Evolutionary conservation across 2,113 vertebrate species (phyloP).

Genomic region (Rhea pennata): DNA sequence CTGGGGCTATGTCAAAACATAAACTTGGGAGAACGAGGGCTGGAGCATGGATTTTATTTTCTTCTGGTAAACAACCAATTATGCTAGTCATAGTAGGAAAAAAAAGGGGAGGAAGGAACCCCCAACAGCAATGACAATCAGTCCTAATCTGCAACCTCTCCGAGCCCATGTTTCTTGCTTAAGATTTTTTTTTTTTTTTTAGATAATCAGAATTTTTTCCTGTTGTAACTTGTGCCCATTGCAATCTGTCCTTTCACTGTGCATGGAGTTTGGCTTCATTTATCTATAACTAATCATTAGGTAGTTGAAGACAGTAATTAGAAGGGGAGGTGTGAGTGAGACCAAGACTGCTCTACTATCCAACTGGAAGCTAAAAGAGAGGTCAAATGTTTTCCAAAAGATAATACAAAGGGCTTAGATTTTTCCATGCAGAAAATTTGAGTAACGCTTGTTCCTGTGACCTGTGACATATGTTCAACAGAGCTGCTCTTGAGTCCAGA

Average conservation of each 20-base stretch:
- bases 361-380: not conserved
- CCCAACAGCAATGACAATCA: too few relatives aligned
- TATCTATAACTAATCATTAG: not conserved
- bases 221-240: not conserved
- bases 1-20: not conserved
- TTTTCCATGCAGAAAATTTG: not conserved
- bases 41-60: not conserved
- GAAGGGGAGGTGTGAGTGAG: not conserved
- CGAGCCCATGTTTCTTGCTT: not conserved
- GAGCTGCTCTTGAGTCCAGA: not conserved
- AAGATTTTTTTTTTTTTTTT: not conserved
- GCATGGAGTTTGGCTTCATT: not conserved
- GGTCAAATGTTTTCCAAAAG: not conserved
- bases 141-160: not conserved
- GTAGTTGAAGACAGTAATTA: not conserved
- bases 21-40: not conserved
- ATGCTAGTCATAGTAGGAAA: not conserved
- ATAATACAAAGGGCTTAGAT: not conserved
- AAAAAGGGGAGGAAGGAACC: not conserved
- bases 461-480: too few relatives aligned
- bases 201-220: not conserved
- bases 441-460: too few relatives aligned
- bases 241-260: too few relatives aligned
- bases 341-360: not conserved
- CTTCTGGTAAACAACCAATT: not conserved